Evolutionary conservation across 2,888 invertebrate species (phyloP).

Genomic region (Tyria jacobaeae): DNA sequence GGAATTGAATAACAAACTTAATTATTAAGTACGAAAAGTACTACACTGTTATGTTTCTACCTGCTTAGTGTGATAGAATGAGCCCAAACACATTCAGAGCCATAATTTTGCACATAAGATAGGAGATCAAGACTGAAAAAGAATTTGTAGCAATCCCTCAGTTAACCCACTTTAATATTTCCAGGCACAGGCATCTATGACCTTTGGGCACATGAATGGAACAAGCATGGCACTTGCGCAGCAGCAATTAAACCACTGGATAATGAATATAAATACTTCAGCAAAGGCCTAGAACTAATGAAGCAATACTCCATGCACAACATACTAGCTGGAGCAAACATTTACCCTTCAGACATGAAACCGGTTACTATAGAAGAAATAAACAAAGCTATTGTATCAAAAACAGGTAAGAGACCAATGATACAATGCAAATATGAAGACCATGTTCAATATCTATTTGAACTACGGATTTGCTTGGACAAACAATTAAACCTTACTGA

Average conservation of each 20-base stretch:
- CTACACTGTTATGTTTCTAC: no score
- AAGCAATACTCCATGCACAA: constrained; percentile 87
- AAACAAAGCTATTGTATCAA: constrained; percentile 73
- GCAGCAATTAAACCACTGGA: constrained; percentile 82
- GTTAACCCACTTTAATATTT: constrained; percentile 35
- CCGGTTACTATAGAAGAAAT: constrained; percentile 44
- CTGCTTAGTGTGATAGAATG: no score
- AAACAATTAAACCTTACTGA: constrained; percentile 88
- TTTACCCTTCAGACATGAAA: constrained; percentile 72
- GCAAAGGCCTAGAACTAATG: constrained; percentile 87
- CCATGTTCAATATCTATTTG: constrained; percentile 87
- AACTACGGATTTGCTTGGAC: constrained; percentile 91
- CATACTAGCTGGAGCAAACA: constrained; percentile 84
- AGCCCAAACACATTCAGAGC: no score
- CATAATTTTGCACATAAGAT: no score
- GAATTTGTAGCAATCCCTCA: no score
- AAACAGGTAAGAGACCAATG: constrained; percentile 85
- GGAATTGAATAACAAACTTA: no score
- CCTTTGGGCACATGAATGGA: constrained; percentile 93
- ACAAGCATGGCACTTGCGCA: constrained; percentile 93
- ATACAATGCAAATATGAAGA: constrained; percentile 88
- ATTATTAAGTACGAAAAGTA: no score
- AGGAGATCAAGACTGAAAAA: no score
- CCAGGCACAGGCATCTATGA: constrained; percentile 77
- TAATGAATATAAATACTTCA: constrained; percentile 89